These are phyloP conservation scores for Motacilla tschutschensis DNA, from an alignment of 2,113 vertebrate species.

Conservation along the genomic window DNA sequence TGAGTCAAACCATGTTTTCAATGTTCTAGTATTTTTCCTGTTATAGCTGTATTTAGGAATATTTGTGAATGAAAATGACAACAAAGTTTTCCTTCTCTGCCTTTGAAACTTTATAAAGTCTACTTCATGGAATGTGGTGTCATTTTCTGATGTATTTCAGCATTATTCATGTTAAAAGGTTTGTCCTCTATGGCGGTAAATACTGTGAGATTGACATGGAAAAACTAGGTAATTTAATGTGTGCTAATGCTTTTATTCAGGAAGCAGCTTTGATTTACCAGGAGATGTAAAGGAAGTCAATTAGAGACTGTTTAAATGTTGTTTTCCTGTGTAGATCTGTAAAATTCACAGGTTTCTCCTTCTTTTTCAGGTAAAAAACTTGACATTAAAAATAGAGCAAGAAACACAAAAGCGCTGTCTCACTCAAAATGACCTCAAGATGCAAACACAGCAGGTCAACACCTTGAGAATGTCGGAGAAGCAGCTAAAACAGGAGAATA, in stretches of 20 bases:
- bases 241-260: not conserved
- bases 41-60: not conserved
- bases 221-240: not conserved
- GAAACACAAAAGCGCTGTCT: conserved; percentile 94
- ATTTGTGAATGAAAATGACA: not conserved
- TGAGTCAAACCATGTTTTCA: not conserved
- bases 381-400: conserved; percentile 94
- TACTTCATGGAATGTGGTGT: not conserved
- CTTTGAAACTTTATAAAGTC: not conserved
- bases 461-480: conserved; percentile 91
- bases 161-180: not conserved
- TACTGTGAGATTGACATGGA: not conserved
- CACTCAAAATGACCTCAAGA: conserved; percentile 94
- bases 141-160: not conserved
- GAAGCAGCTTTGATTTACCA: not conserved
- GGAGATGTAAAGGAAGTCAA: not conserved
- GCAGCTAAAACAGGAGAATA: conserved; percentile 94
- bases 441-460: conserved; percentile 93
- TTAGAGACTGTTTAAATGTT: not conserved
- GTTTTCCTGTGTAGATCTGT: not conserved
- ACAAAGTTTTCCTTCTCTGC: not conserved
- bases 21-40: not conserved
- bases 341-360: conserved; percentile 11
- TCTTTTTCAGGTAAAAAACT: conserved; percentile 88
- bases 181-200: not conserved